Base-by-base conservation (phyloP, 1,140 invertebrate genomes). In the Triops longicaudatus region DNA sequence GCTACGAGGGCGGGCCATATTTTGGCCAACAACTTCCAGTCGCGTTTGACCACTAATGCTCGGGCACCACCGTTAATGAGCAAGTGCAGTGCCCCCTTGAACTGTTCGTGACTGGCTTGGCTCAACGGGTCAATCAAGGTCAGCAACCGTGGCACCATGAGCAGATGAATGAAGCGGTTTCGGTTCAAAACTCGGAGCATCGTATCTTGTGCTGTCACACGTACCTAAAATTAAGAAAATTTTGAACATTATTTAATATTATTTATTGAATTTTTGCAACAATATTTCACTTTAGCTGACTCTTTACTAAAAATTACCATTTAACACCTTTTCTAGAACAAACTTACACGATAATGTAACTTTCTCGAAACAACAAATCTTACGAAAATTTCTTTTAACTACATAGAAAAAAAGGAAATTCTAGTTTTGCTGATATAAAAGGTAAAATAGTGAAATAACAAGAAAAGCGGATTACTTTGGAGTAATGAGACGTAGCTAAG, bases 1-100 rank as follows among this genome's bases (percentile, higher is more conserved):
- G 87, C 82, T 0, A 93, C 85, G 6, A 95, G 79, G 3, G 89
- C 89, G 1, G 93, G 91, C 93, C 94, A 96, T 6, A 95, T 81
- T 27, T 86, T 83, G 26, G 84, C 82, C 3, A 95, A 84, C 4
- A 90, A 85, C 1, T 89, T 85, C 93, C 94, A 97, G 83, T 94
- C 89, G 77, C 90, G 88, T 80, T 90, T 89, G 9, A 89, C 87
- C 2, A 91, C 83, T 10, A 95, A 83, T 1, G 89, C 88, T 0
- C 85, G 84, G 28, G 83, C 83, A 80, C 89, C 89, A 0, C 88
- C 87, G 4, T 90, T 90, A 22, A 91, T 82, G 26, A 97, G 83
- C 27, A 95, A 86, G 83, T 92, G 93, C 22, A 97, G 83, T 10
- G 89, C 43, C 80, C 87, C 87, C 86, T 95, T 94, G 78, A 93